Base-by-base conservation (phyloP, 2,113 vertebrate genomes). In the Macquaria ambigua region DNA sequence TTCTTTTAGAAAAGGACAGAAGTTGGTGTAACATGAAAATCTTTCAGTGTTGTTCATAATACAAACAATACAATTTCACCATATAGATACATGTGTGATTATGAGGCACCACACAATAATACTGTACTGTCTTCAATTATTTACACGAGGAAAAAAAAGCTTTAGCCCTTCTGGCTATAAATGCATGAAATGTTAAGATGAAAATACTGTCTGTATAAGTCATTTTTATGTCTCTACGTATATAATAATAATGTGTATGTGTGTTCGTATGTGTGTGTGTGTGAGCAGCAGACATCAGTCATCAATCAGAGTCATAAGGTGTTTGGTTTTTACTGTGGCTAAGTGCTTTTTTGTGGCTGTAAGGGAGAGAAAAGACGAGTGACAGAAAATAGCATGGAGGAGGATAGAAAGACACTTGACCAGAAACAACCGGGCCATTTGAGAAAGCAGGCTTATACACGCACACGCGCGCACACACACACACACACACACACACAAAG, bases 1-100 rank as follows among this genome's bases (percentile, higher is more conserved):
- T 83, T 89, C 78, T 84, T 89, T 86, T 86, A 89, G 77, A 93
- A 93, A 94, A 93, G 62, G 52, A 92, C 72, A 86, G 53, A 87
- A 31, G 73, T 79, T 11, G 25, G 14, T 84, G 73, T 74, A 59
- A 86, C 87, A 88, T 78, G 53, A 62, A 90, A 82, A 87, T 64
- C 46, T 63, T 34, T 85, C 34, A 85, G 80, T 37, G 8, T 93
- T 86, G 82, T 85, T 93, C 84, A 78, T 90, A 62, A 79, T 79
- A 89, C 87, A 91, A 93, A 89, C 68, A 83, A 83, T 87, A 85
- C 76, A 82, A 83, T 31, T 82, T 86, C 41, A 83, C 82, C 74
- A 87, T 88, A 81, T 46, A n/a, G 39, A 87, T 87, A 89, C 50
- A 73, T 58, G 88, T 90, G 89, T 90, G 89, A 90, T 77, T 53